Evolutionary conservation across 2,113 vertebrate species (phyloP), one percentile per base, ranked within the genome.

Genomic region (Neogale vison): DNA sequence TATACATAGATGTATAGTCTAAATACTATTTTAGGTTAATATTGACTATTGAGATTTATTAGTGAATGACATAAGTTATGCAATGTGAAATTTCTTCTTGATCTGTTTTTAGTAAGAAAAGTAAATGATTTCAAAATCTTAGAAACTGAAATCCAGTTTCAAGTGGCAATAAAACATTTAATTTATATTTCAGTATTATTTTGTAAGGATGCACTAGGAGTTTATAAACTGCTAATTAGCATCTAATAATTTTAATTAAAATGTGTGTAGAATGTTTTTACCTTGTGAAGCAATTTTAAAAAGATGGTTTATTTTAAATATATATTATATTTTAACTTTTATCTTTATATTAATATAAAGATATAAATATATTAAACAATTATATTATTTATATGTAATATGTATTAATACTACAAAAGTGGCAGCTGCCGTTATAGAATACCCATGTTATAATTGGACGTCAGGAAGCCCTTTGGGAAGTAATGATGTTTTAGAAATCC

Each of bases 181-280:
- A 65, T 52, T 81, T 96, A n/a, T 50, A 96, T 82, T 84, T 88
- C n/a, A 96, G 4, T 84, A 82, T n/a, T 88, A 59, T 31, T 94
- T 95, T 95, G 6, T 83, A 90, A 67, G 50, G 50, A 90, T 84
- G 34, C 31, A 65, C 7, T 93, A 42, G 52, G 7, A 59, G 1
- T 65, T 76, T 80, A 90, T 85, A 71, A 92, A 80, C 7, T 93
- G 8, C 20, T 83, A 55, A 57, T 0, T 36, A 88, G 47, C 26
- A 71, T 45, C 24, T 92, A 74, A 71, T 83, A 52, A 87, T 57
- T 81, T 90, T 92, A 85, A 65, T 91, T 76, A 95, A 96, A 61
- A 29, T 63, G 47, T 50, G 12, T 20, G 45, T 55, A 95, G 3
- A 97, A 36, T 55, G 50, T 63, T 55, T 72, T 88, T 36, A 47